Conservation (phyloP, 2,888 invertebrate genomes). For the Lithosia quadra region DNA sequence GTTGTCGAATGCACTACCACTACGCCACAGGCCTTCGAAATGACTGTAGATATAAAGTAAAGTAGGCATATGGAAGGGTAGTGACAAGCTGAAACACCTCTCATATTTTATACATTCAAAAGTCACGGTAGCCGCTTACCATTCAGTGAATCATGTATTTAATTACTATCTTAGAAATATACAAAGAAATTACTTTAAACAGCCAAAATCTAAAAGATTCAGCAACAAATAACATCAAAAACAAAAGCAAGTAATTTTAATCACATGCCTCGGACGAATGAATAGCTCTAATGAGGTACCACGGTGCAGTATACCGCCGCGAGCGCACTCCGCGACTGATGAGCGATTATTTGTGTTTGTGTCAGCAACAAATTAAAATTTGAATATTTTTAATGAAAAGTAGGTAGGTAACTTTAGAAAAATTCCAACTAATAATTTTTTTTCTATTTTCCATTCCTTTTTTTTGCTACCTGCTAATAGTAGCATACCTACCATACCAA, state of each 20-base stretch:
- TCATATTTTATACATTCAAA: no score
- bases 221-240: background rate
- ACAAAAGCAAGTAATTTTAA: conserved; percentile 24
- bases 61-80: background rate
- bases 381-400: conserved; percentile 4
- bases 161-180: background rate
- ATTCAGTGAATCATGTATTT: background rate
- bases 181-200: background rate
- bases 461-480: no score
- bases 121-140: no score
- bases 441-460: no score
- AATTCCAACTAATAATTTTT: background rate
- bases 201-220: background rate
- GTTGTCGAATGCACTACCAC: no score
- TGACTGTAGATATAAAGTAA: no score
- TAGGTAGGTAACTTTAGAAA: background rate
- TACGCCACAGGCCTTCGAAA: no score
- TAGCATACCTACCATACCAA: no score
- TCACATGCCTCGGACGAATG: conserved; percentile 14
- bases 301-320: conserved; percentile 7
- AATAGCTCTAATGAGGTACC: conserved; percentile 25
- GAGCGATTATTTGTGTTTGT: conserved; percentile 20
- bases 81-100: no score
- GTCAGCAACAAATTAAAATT: conserved; percentile 15
- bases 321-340: conserved; percentile 20